phyloP scores from a whole-genome alignment of 2,888 invertebrate genomes.

The Tanypteryx hageni region DNA sequence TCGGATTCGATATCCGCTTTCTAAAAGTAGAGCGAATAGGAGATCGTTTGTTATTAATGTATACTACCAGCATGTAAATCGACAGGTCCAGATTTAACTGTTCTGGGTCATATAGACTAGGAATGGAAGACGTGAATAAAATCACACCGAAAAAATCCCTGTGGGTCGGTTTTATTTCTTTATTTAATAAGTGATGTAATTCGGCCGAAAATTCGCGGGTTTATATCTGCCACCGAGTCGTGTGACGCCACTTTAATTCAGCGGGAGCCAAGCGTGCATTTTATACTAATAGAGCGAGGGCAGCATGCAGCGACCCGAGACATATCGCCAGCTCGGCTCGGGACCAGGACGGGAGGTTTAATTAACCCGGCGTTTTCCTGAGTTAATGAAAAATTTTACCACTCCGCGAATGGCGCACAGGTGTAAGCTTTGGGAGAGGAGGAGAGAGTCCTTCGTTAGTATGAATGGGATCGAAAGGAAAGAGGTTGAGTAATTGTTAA shows the following conservation, averaged over 20 bases:
- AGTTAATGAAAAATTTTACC: slow-evolving; percentile 34
- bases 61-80: too few relatives aligned
- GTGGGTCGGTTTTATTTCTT: background rate
- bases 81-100: background rate
- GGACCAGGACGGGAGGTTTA: slow-evolving; percentile 23
- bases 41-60: too few relatives aligned
- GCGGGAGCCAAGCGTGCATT: slow-evolving; percentile 30
- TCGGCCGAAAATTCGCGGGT: background rate
- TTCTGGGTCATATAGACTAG: background rate
- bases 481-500: slow-evolving; percentile 12
- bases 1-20: too few relatives aligned
- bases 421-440: too few relatives aligned
- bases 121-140: background rate
- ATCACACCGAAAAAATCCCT: background rate
- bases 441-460: background rate
- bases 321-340: background rate
- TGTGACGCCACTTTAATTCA: background rate
- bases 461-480: background rate
- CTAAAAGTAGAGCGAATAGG: too few relatives aligned
- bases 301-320: slow-evolving; percentile 39
- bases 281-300: slow-evolving; percentile 34
- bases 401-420: background rate
- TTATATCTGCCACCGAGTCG: background rate
- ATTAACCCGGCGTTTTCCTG: slow-evolving; percentile 29
- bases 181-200: slow-evolving; percentile 45